Evolutionary conservation across 2,113 vertebrate species (phyloP).

Genomic region (Puntigrus tetrazona): DNA sequence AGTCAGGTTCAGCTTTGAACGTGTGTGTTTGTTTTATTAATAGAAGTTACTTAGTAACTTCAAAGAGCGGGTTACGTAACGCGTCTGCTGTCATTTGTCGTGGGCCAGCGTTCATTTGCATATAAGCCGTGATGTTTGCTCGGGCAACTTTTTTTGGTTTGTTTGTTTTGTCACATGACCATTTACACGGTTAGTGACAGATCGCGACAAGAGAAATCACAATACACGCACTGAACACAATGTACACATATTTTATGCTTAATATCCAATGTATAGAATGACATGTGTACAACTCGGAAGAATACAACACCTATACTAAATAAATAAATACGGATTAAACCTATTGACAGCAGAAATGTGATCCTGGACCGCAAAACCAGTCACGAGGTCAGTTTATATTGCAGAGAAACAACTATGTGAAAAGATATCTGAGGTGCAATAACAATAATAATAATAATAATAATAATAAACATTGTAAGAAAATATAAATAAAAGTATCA

Average conservation of each 20-base stretch:
- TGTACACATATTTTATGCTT: neutral
- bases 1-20: neutral
- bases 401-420: too few relatives aligned
- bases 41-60: constrained; percentile 11
- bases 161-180: neutral
- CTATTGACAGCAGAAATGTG: neutral
- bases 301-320: neutral
- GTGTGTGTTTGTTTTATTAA: neutral
- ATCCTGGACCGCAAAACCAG: too few relatives aligned
- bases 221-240: neutral
- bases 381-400: too few relatives aligned
- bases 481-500: too few relatives aligned
- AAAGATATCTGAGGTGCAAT: too few relatives aligned
- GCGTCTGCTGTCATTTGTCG: constrained; percentile 8
- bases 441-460: too few relatives aligned
- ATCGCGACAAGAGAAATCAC: neutral
- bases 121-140: neutral
- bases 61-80: constrained; percentile 30
- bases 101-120: neutral
- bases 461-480: too few relatives aligned
- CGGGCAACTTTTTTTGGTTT: neutral
- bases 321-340: neutral
- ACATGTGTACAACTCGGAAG: neutral
- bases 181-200: neutral
- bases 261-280: neutral